These are phyloP conservation scores for Cacatua alba DNA, from an alignment of 2,113 vertebrate genomes.

Conservation along the genomic window DNA sequence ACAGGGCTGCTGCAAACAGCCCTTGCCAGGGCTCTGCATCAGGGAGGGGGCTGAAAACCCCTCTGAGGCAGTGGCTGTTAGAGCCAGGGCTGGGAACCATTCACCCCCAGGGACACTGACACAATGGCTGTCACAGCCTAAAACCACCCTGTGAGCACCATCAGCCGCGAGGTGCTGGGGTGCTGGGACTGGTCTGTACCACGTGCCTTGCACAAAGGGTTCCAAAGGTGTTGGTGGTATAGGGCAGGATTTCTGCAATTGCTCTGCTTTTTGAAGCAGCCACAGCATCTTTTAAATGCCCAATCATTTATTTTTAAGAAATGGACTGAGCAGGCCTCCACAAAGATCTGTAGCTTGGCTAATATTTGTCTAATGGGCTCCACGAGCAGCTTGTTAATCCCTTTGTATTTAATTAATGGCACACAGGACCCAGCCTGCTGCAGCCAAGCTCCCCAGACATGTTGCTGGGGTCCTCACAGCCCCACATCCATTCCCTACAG, in stretches of 20 bases:
- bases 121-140: rapidly evolving
- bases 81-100: rapidly evolving
- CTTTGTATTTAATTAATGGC: neutral
- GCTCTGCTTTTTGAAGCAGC: neutral
- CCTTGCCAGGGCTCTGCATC: neutral
- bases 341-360: neutral
- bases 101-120: neutral
- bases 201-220: rapidly evolving
- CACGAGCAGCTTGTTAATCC: neutral
- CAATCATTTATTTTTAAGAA: neutral
- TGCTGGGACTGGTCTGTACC: neutral
- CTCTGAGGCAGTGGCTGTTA: rapidly evolving
- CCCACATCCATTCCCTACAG: rapidly evolving
- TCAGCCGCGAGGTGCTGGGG: rapidly evolving
- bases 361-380: neutral
- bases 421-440: neutral
- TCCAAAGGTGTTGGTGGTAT: neutral
- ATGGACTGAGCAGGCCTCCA: neutral
- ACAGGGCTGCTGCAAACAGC: neutral
- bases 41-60: neutral
- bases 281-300: rapidly evolving
- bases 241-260: neutral
- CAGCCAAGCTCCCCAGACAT: neutral
- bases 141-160: rapidly evolving
- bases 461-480: rapidly evolving